phyloP scores from a whole-genome alignment of 2,113 vertebrate species.

The Eupsittula cactorum region DNA sequence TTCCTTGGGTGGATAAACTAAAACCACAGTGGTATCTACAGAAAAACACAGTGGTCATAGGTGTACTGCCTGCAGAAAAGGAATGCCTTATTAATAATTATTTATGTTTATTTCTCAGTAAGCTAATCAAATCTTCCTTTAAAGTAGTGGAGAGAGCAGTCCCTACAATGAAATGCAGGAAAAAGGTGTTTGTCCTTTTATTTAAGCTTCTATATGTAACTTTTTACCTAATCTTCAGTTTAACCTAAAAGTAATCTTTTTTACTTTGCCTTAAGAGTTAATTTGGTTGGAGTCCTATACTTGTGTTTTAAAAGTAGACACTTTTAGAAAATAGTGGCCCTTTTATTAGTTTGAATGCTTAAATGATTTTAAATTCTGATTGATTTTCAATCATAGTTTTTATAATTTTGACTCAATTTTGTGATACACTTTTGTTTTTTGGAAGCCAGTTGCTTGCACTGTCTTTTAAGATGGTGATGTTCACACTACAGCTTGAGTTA shows the following conservation, averaged over 20 bases:
- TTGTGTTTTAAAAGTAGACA: neutral
- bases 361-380: neutral
- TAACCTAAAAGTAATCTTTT: neutral
- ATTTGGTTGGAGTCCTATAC: neutral
- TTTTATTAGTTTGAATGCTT: neutral
- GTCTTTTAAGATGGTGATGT: neutral
- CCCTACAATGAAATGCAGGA: neutral
- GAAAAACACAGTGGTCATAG: neutral
- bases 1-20: neutral
- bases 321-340: neutral
- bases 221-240: neutral
- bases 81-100: neutral
- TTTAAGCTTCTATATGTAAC: neutral
- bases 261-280: neutral
- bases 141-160: neutral
- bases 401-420: neutral
- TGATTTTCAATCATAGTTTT: neutral
- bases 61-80: neutral
- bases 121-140: neutral
- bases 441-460: neutral
- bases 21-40: neutral
- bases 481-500: neutral
- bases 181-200: neutral
- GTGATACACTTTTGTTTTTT: neutral
- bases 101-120: neutral